Evolutionary conservation across 2,113 vertebrate species (phyloP), one percentile per base, ranked within the genome.

Genomic region (Argyrosomus japonicus): DNA sequence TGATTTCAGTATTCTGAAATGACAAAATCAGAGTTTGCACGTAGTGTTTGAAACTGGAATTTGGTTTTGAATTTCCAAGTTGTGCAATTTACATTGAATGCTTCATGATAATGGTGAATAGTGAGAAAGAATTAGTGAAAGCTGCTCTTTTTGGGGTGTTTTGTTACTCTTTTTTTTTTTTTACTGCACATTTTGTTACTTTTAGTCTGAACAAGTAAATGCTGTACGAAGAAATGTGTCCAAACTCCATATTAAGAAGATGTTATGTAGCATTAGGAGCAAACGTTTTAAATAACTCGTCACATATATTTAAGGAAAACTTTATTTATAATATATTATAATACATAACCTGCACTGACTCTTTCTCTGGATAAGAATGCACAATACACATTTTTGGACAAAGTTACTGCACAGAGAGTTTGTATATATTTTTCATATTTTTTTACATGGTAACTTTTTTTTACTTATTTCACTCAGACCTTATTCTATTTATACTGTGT

Each of bases 1-100:
- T 72, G 62, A 77, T 79, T 73, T 77, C 15, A 78, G 10, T 19
- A 1, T 51, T 21, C 32, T 79, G 19, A 68, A 56, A 11, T 27
- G 54, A 54, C 65, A 51, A 61, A 79, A 29, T 68, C 25, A 0
- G n/a, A 14, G 17, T 83, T 80, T 67, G 11, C 48, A 65, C 18
- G 57, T 18, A 27, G 27, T 5, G 25, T 27, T 68, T 58, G 3
- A 60, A 47, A 27, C n/a, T 8, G 23, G 27, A 67, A 36, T 61
- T 45, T 6, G 32, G 14, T 23, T 45, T 51, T 57, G 6, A 67
- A 40, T 73, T 15, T 77, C 36, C 1, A 67, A 8, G 29, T 48
- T 63, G 2, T 57, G 40, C 23, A 32, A 12, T 68, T 67, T 32
- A 50, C 17, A 2, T 23, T 25, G 13, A 67, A 29, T 18, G 36